phyloP scores from a whole-genome alignment of 2,888 invertebrate species.

The Thalpophila matura region DNA sequence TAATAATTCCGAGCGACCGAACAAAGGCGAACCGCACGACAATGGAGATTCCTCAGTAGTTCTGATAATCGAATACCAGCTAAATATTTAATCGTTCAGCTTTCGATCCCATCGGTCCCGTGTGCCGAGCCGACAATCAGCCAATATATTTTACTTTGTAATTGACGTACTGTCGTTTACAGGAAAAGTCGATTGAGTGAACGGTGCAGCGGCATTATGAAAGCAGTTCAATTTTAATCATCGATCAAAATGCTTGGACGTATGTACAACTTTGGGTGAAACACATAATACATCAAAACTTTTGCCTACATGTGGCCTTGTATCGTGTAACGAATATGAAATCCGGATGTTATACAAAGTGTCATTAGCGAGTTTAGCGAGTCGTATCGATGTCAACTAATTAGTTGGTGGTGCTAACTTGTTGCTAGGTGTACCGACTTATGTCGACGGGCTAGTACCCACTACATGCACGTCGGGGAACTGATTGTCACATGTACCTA shows the following conservation, averaged over 20 bases:
- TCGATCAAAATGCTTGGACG: background rate
- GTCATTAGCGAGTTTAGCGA: background rate
- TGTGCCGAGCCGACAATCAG: constrained; percentile 5
- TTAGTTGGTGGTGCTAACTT: background rate
- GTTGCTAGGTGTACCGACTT: background rate
- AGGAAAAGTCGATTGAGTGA: constrained; percentile 1
- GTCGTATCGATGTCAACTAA: background rate
- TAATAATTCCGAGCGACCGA: constrained; percentile 23
- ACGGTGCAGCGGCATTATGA: background rate
- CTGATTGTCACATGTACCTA: too few species aligned
- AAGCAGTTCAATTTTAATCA: constrained; percentile 14
- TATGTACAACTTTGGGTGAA: background rate
- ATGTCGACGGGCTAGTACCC: too few species aligned
- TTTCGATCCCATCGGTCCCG: background rate
- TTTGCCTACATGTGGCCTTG: too few species aligned
- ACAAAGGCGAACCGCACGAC: constrained; percentile 32
- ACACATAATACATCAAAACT: too few species aligned
- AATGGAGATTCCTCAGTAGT: constrained; percentile 29
- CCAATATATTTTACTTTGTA: constrained; percentile 14
- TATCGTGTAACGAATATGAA: too few species aligned
- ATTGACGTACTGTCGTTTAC: constrained; percentile 12
- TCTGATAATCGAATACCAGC: constrained; percentile 34
- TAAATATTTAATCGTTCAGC: constrained; percentile 35
- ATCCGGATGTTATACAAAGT: background rate
- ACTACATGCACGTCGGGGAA: too few species aligned